Evolutionary conservation across 2,797 vertebrate genomes (phyloP).

Genomic region (Okamejei kenojei): DNA sequence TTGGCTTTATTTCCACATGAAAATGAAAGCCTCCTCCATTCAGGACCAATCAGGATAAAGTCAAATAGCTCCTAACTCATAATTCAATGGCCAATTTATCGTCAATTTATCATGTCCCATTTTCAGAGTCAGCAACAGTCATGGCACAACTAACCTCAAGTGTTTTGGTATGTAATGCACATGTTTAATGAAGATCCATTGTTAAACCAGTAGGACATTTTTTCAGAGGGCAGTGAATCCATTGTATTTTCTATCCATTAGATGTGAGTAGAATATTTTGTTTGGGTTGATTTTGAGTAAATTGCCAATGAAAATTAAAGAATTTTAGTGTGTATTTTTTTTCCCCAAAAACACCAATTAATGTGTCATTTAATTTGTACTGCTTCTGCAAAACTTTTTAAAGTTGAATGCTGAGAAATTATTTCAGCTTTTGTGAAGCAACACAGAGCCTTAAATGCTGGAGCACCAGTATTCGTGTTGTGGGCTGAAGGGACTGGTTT

Average conservation of each 20-base stretch:
- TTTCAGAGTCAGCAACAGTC: neutral
- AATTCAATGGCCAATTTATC: neutral
- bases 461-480: too few species aligned
- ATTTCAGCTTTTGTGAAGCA: neutral
- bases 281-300: neutral
- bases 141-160: neutral
- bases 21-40: neutral
- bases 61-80: neutral
- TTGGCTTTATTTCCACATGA: neutral
- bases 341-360: neutral
- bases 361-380: neutral
- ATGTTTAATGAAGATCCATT: neutral
- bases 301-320: neutral
- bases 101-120: neutral
- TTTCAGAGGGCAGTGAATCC: neutral
- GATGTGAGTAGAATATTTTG: neutral
- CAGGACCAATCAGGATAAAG: neutral
- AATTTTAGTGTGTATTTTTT: neutral
- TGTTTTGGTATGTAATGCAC: neutral
- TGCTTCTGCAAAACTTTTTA: neutral
- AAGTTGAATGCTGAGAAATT: neutral
- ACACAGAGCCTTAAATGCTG: neutral
- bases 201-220: neutral
- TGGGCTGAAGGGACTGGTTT: too few species aligned
- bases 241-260: neutral